Percentiles rank a stretch among this genome's conserved stretches.
phyloP scores from a whole-genome alignment of 2,113 vertebrate genomes.

The Hemicordylus capensis region DNA sequence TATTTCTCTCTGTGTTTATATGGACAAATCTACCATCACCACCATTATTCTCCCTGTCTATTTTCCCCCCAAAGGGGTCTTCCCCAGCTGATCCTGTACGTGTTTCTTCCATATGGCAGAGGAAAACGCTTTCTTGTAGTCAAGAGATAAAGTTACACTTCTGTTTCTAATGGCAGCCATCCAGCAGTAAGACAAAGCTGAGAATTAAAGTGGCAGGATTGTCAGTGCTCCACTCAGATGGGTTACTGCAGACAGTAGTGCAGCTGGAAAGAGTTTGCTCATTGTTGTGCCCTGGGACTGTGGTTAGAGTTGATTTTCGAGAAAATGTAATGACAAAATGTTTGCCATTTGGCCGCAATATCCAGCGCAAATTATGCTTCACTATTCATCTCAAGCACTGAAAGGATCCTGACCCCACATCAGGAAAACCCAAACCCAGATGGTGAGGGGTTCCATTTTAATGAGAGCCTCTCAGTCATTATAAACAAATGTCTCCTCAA shows the following conservation, averaged over 20 bases:
- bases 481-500: constrained; percentile 57
- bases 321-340: constrained; percentile 65
- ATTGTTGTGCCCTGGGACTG: constrained; percentile 43
- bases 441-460: constrained; percentile 50
- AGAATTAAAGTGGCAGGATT: constrained; percentile 44
- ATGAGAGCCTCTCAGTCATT: constrained; percentile 37
- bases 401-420: constrained; percentile 49
- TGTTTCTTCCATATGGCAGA: constrained; percentile 51
- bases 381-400: constrained; percentile 40
- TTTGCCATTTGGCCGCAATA: constrained; percentile 63
- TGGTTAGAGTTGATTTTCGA: constrained; percentile 52
- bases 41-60: fast-evolving
- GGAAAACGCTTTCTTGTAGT: constrained; percentile 51
- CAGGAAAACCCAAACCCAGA: constrained; percentile 54
- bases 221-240: constrained; percentile 27
- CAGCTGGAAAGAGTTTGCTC: constrained; percentile 65
- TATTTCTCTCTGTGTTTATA: not conserved
- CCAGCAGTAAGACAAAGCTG: constrained; percentile 25
- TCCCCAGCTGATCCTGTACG: constrained; percentile 12
- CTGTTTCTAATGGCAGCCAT: constrained; percentile 62
- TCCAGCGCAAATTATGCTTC: constrained; percentile 58
- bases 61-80: not conserved
- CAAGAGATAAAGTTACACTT: constrained; percentile 64
- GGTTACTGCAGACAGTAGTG: constrained; percentile 40
- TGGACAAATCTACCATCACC: not conserved